Evolutionary conservation across 1,140 invertebrate genomes (phyloP).

Genomic region (Drosophila arizonae): DNA sequence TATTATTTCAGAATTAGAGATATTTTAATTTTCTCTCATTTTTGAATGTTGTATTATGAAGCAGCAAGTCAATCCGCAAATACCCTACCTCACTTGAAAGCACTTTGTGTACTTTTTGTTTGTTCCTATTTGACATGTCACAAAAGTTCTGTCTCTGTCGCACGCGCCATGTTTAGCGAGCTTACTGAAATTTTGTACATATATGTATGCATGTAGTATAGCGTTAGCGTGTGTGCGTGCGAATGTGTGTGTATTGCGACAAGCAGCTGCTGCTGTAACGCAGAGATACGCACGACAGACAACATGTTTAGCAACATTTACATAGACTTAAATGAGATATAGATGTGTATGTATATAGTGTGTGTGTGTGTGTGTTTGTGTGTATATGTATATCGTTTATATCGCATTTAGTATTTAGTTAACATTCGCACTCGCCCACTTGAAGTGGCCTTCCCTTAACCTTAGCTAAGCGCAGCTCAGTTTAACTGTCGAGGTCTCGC

Average conservation of each 20-base stretch:
- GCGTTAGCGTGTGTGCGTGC: not conserved
- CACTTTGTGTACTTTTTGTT: not conserved
- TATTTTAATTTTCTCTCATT: no score
- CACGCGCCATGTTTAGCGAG: constrained; percentile 11
- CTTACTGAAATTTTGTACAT: constrained; percentile 37
- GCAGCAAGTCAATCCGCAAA: not conserved
- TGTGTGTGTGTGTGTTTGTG: not conserved
- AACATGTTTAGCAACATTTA: constrained; percentile 45
- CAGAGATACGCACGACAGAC: constrained; percentile 26
- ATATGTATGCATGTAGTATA: not conserved
- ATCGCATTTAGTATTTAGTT: constrained; percentile 16
- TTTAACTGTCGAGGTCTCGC: constrained; percentile 24
- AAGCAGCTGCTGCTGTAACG: constrained; percentile 38
- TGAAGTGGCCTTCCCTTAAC: constrained; percentile 48
- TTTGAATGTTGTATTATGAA: no score
- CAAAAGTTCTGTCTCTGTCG: constrained; percentile 25
- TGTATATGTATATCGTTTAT: not conserved
- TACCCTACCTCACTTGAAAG: not conserved
- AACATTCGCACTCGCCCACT: constrained; percentile 44
- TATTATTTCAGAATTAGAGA: no score
- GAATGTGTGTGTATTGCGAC: constrained; percentile 16
- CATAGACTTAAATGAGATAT: constrained; percentile 24
- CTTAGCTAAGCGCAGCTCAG: constrained; percentile 28
- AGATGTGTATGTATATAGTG: not conserved
- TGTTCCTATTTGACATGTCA: constrained; percentile 15